phyloP scores from a whole-genome alignment of 2,888 invertebrate species.

The Timema podura region DNA sequence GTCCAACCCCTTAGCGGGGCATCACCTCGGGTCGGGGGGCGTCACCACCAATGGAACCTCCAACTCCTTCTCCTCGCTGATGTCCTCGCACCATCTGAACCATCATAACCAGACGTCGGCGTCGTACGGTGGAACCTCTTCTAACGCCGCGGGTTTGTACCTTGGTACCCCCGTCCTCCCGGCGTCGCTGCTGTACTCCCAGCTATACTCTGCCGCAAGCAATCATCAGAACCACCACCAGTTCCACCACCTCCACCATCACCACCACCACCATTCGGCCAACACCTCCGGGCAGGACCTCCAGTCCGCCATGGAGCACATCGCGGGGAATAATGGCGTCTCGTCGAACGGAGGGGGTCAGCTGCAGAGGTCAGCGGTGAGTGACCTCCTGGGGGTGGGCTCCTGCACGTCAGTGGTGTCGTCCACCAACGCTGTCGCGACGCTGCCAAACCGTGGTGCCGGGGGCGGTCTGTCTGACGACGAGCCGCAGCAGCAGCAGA shows the following conservation, averaged over 20 bases:
- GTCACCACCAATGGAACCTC: constrained; percentile 44
- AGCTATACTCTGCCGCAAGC: constrained; percentile 72
- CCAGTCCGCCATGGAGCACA: constrained; percentile 31
- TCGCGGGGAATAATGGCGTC: constrained; percentile 19
- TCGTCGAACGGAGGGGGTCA: constrained; percentile 8
- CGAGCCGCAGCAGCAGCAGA: constrained; percentile 27
- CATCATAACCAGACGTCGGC: constrained; percentile 54
- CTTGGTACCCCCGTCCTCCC: constrained; percentile 62
- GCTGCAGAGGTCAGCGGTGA: constrained; percentile 23
- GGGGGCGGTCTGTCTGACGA: constrained; percentile 27
- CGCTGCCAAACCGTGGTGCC: constrained; percentile 18
- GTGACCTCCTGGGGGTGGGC: constrained; percentile 26
- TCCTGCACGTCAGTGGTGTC: constrained; percentile 26
- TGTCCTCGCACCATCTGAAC: constrained; percentile 48
- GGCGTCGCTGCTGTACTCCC: constrained; percentile 77
- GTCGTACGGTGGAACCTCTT: constrained; percentile 36
- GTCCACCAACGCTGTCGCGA: constrained; percentile 21
- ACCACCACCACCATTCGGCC: constrained; percentile 26
- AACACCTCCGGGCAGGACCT: constrained; percentile 23
- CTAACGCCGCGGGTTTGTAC: constrained; percentile 30
- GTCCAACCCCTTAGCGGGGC: constrained; percentile 61
- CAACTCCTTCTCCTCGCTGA: constrained; percentile 62
- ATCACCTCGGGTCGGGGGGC: constrained; percentile 44
- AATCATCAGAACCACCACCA: constrained; percentile 33
- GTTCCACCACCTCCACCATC: constrained; percentile 29